Conservation (phyloP, 2,113 vertebrate species). For the Callorhinus ursinus region DNA sequence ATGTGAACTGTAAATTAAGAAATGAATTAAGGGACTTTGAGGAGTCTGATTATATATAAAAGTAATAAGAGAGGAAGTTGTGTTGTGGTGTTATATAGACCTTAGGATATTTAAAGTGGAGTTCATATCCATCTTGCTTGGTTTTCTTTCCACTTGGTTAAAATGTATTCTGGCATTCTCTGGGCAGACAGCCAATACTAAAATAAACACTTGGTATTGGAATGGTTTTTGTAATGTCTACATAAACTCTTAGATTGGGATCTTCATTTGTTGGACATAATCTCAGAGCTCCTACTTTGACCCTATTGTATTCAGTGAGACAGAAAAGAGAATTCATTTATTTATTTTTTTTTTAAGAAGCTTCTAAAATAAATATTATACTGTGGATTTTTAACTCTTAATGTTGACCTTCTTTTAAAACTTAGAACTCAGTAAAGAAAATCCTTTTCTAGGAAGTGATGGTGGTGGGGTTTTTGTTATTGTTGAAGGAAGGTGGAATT, state of each 20-base stretch:
- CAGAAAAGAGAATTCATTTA: neutral
- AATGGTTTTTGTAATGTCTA: constrained; percentile 62
- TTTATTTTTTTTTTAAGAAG: neutral
- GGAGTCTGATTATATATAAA: constrained; percentile 50
- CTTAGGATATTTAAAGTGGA: constrained; percentile 70
- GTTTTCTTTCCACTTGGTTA: constrained; percentile 76
- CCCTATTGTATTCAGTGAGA: constrained; percentile 28
- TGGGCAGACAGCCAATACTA: constrained; percentile 76
- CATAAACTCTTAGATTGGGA: constrained; percentile 60
- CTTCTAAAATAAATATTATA: constrained; percentile 32
- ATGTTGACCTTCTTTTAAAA: constrained; percentile 43
- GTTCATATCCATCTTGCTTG: constrained; percentile 61
- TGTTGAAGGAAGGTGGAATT: neutral
- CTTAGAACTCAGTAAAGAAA: neutral
- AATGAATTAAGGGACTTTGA: neutral
- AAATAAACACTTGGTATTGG: constrained; percentile 68
- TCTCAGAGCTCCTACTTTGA: constrained; percentile 46
- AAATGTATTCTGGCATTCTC: constrained; percentile 71
- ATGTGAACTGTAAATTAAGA: constrained; percentile 32
- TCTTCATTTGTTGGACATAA: constrained; percentile 54
- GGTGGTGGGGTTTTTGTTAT: neutral
- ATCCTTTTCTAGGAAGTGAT: neutral
- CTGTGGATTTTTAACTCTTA: constrained; percentile 32
- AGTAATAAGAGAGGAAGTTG: constrained; percentile 60
- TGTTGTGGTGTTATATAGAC: constrained; percentile 64